A percentile compares a stretch with the other conserved stretches of the same genome.
These are phyloP conservation scores for Exephanes ischioxanthus DNA, from an alignment of 2,888 invertebrate species.

Conservation along the genomic window DNA sequence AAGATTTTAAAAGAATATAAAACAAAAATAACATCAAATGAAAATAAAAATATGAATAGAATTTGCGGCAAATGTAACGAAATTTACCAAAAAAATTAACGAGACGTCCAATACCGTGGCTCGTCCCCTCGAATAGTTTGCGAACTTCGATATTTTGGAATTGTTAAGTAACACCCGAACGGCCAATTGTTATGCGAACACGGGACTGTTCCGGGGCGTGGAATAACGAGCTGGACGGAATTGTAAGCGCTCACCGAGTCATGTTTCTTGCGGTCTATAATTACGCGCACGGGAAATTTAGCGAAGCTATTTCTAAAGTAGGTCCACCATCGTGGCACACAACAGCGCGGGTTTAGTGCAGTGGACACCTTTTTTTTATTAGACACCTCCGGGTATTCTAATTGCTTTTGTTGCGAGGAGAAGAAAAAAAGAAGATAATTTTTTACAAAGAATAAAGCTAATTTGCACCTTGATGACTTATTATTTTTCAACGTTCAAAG, in stretches of 20 bases:
- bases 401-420: conserved; percentile 6
- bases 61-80: too few species aligned
- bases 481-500: background rate
- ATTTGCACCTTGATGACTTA: background rate
- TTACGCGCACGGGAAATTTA: conserved; percentile 54
- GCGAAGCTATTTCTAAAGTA: conserved; percentile 50
- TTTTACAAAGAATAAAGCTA: background rate
- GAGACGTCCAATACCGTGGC: too few species aligned
- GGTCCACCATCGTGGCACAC: conserved; percentile 3
- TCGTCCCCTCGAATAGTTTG: background rate
- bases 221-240: background rate
- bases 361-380: background rate
- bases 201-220: too few species aligned
- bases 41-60: too few species aligned
- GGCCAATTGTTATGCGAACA: background rate
- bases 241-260: background rate
- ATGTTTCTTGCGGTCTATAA: conserved; percentile 46
- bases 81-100: too few species aligned
- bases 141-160: conserved; percentile 5
- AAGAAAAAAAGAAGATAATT: background rate
- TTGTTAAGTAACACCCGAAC: background rate
- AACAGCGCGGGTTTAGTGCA: background rate
- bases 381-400: background rate
- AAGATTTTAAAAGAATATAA: too few species aligned
- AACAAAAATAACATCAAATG: too few species aligned